Conservation (phyloP, 2,888 invertebrate species). For the Netelia inedita region DNA sequence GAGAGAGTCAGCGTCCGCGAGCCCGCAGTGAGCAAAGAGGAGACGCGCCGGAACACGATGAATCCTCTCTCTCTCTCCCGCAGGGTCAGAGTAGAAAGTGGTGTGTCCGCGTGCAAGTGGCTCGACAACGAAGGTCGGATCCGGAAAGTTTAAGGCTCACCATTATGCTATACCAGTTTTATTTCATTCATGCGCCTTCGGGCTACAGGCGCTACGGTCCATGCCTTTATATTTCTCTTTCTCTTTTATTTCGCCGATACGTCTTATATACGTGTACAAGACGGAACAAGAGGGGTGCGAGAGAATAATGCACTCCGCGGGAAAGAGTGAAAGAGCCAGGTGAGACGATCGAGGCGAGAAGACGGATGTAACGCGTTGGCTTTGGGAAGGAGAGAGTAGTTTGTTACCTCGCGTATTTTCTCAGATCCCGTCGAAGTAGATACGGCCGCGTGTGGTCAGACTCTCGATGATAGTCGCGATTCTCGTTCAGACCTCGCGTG, state of each 20-base stretch:
- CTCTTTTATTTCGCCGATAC: slow-evolving; percentile 45
- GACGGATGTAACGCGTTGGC: slow-evolving; percentile 40
- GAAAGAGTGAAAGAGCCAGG: slow-evolving; percentile 45
- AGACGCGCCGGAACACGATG: slow-evolving; percentile 24
- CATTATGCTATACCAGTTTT: slow-evolving; percentile 76
- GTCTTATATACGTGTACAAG: background rate
- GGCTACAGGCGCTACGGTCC: slow-evolving; percentile 33
- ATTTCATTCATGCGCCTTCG: slow-evolving; percentile 79
- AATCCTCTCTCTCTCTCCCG: slow-evolving; percentile 68
- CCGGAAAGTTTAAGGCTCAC: slow-evolving; percentile 79
- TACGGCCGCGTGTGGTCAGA: slow-evolving; percentile 13
- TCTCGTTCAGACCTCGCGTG: slow-evolving; percentile 32
- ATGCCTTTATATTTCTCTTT: slow-evolving; percentile 36
- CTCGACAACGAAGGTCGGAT: slow-evolving; percentile 83
- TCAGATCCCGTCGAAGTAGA: slow-evolving; percentile 23
- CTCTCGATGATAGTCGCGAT: background rate
- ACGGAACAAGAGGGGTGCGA: slow-evolving; percentile 13
- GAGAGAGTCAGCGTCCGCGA: slow-evolving; percentile 71
- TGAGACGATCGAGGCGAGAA: slow-evolving; percentile 26
- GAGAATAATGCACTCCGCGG: slow-evolving; percentile 21
- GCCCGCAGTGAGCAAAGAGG: slow-evolving; percentile 18
- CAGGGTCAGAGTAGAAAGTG: slow-evolving; percentile 85
- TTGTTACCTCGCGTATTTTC: slow-evolving; percentile 12
- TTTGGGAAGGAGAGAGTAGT: slow-evolving; percentile 49
- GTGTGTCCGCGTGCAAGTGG: slow-evolving; percentile 77